Evolutionary conservation across 2,888 invertebrate species (phyloP).

Genomic region (Xestia ashworthii): DNA sequence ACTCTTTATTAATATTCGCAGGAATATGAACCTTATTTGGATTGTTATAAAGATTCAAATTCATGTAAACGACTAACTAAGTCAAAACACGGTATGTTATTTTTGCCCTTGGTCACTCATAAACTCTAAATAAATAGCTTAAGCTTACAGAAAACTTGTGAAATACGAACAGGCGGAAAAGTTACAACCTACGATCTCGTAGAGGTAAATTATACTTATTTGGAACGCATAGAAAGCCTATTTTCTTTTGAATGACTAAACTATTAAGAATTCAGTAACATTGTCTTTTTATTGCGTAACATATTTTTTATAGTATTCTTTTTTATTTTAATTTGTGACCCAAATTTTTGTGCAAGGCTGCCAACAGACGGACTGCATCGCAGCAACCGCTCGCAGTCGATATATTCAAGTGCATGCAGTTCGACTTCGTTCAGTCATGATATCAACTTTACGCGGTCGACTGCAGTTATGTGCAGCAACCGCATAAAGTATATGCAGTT

Average conservation of each 20-base stretch:
- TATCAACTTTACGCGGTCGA: too few species aligned
- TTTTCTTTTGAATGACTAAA: slow-evolving; percentile 17
- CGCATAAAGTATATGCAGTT: too few species aligned
- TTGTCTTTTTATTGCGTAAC: slow-evolving; percentile 3
- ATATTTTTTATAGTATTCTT: not conserved
- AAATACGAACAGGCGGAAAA: slow-evolving; percentile 31
- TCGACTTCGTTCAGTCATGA: too few species aligned
- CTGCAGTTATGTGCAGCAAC: too few species aligned
- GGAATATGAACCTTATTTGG: not conserved
- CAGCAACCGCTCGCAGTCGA: too few species aligned
- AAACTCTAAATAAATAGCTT: slow-evolving; percentile 1
- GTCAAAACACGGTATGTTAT: not conserved
- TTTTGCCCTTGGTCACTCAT: not conserved
- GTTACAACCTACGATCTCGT: slow-evolving; percentile 7
- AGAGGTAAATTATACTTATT: slow-evolving; percentile 15
- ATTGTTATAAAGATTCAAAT: not conserved
- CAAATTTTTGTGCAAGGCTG: not conserved
- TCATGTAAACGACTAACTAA: not conserved
- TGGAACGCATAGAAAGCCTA: not conserved
- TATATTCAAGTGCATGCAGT: too few species aligned
- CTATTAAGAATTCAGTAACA: not conserved
- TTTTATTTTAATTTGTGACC: not conserved
- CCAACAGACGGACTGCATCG: too few species aligned
- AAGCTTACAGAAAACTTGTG: slow-evolving; percentile 12
- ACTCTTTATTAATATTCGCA: not conserved